phyloP scores from a whole-genome alignment of 2,797 vertebrate species.

The Bovichtus variegatus region DNA sequence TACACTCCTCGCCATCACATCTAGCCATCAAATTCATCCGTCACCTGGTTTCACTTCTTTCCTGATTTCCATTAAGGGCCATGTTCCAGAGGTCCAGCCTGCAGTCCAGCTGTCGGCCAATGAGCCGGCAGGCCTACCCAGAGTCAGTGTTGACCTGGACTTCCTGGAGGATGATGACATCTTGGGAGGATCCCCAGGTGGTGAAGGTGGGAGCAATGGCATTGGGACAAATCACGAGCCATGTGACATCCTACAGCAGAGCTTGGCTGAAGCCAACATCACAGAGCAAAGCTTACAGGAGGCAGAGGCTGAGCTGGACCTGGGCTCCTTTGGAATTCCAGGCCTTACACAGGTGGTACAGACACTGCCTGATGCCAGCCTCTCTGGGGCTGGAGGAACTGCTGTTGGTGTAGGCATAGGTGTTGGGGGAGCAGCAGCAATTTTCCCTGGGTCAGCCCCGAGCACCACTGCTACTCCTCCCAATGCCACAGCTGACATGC shows the following conservation, averaged over 20 bases:
- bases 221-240: slow-evolving; percentile 88
- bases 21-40: background rate
- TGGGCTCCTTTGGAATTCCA: slow-evolving; percentile 95
- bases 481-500: slow-evolving; percentile 86
- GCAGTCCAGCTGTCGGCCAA: slow-evolving; percentile 84
- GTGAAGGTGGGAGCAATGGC: slow-evolving; percentile 83
- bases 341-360: slow-evolving; percentile 92
- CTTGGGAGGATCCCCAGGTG: slow-evolving; percentile 89
- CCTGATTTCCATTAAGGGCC: slow-evolving; percentile 82
- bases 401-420: slow-evolving; percentile 83
- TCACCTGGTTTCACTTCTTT: slow-evolving; percentile 49
- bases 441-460: slow-evolving; percentile 85
- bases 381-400: slow-evolving; percentile 75
- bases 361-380: slow-evolving; percentile 83
- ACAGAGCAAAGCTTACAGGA: slow-evolving; percentile 96
- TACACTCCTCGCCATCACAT: slow-evolving; percentile 19
- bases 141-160: slow-evolving; percentile 95
- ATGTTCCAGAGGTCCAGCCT: slow-evolving; percentile 90
- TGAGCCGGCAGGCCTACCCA: slow-evolving; percentile 84
- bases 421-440: slow-evolving; percentile 84
- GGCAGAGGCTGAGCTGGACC: slow-evolving; percentile 94
- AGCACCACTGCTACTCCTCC: slow-evolving; percentile 76
- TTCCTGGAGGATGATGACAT: slow-evolving; percentile 98
- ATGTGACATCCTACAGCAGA: slow-evolving; percentile 98
- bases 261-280: slow-evolving; percentile 97